Percentiles rank a stretch among this genome's conserved stretches.
phyloP scores from a whole-genome alignment of 2,113 vertebrate genomes.

The Erythrolamprus reginae region DNA sequence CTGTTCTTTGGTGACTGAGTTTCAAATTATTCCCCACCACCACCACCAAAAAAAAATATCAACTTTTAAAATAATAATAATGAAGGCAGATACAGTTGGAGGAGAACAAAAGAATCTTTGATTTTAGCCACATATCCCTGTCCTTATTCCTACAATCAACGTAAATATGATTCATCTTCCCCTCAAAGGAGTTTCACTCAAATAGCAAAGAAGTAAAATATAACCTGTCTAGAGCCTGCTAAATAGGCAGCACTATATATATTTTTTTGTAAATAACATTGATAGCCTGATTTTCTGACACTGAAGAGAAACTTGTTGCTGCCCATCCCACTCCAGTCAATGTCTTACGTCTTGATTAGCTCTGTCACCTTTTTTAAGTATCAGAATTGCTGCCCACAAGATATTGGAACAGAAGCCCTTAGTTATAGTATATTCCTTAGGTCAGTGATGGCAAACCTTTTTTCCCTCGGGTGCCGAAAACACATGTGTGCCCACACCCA shows the following conservation, averaged over 20 bases:
- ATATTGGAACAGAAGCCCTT: not conserved
- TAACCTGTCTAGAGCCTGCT: not conserved
- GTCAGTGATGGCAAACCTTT: too few species aligned
- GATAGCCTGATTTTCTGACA: not conserved
- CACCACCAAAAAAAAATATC: not conserved
- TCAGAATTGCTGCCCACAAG: not conserved
- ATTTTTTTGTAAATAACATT: not conserved
- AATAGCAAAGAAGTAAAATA: not conserved
- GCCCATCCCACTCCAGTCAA: not conserved
- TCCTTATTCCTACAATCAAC: not conserved
- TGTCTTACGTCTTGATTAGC: too few species aligned
- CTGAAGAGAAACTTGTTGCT: not conserved
- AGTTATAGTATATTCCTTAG: not conserved
- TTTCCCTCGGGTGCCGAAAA: too few species aligned
- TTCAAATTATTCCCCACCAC: not conserved
- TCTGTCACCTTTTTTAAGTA: not conserved
- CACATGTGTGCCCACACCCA: too few species aligned
- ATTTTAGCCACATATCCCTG: not conserved
- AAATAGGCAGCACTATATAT: not conserved
- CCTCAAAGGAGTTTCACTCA: not conserved
- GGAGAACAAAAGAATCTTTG: not conserved
- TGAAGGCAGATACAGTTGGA: not conserved
- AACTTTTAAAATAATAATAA: not conserved
- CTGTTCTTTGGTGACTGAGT: not conserved
- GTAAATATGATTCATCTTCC: not conserved